A percentile compares a stretch with the other conserved stretches of the same genome.
Evolutionary conservation across 2,888 invertebrate species (phyloP).

Genomic region (Gastracanthus pulcherrimus): DNA sequence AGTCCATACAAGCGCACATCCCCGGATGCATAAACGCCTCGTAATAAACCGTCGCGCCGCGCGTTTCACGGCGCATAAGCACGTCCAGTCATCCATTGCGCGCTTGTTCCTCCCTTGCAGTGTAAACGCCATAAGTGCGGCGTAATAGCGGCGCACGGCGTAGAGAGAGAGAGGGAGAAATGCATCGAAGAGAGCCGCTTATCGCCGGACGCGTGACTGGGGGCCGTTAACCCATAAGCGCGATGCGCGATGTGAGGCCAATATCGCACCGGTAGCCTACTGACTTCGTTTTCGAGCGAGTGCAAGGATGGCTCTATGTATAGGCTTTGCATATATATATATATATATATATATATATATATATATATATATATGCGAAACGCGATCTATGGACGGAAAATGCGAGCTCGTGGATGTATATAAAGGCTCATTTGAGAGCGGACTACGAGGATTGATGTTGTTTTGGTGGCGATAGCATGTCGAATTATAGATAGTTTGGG

Average conservation of each 20-base stretch:
- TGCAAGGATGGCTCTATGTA: background rate
- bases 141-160: slow-evolving; percentile 9
- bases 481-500: background rate
- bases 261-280: slow-evolving; percentile 62
- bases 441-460: background rate
- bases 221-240: slow-evolving; percentile 69
- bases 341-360: background rate
- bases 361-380: background rate
- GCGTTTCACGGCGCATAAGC: background rate
- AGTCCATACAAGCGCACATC: no score
- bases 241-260: slow-evolving; percentile 49
- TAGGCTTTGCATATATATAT: no score
- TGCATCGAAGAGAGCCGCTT: background rate
- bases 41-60: no score
- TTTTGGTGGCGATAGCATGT: background rate
- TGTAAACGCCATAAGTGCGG: background rate
- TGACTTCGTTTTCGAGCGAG: slow-evolving; percentile 61
- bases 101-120: no score
- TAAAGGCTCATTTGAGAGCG: background rate
- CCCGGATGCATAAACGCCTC: no score
- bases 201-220: slow-evolving; percentile 66
- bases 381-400: background rate
- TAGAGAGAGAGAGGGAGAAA: slow-evolving; percentile 3
- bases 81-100: background rate
- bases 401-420: background rate